Evolutionary conservation across 2,888 invertebrate species (phyloP).

Genomic region (Parnassius smintheus): DNA sequence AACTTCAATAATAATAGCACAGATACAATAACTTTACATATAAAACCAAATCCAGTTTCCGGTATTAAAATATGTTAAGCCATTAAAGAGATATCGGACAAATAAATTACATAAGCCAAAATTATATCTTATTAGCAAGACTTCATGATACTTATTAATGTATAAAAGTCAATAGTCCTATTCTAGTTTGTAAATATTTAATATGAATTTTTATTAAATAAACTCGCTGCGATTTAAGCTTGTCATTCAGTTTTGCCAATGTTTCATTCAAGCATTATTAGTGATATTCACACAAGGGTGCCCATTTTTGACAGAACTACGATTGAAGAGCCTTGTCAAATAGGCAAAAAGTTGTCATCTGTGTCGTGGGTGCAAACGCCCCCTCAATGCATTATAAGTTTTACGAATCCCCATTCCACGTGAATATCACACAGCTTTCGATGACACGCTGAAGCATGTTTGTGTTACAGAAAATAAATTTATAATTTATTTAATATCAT

Average conservation of each 20-base stretch:
- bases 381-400: conserved; percentile 42
- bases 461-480: conserved; percentile 19
- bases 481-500: background rate
- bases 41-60: no score
- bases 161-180: background rate
- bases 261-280: conserved; percentile 57
- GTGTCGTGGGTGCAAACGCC: conserved; percentile 46
- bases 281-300: conserved; percentile 51
- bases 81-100: no score
- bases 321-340: conserved; percentile 62
- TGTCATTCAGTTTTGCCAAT: conserved; percentile 58
- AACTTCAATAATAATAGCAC: no score
- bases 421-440: conserved; percentile 23
- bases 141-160: background rate
- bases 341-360: conserved; percentile 62
- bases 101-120: no score
- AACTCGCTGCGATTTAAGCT: conserved; percentile 59
- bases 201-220: conserved; percentile 48
- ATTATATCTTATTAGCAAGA: no score
- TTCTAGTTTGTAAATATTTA: conserved; percentile 44
- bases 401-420: conserved; percentile 31
- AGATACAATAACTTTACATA: no score
- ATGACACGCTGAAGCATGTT: conserved; percentile 18
- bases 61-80: no score
- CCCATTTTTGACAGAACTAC: conserved; percentile 55